phyloP scores from a whole-genome alignment of 1,140 invertebrate genomes.

The Pachypeltis micranthus region DNA sequence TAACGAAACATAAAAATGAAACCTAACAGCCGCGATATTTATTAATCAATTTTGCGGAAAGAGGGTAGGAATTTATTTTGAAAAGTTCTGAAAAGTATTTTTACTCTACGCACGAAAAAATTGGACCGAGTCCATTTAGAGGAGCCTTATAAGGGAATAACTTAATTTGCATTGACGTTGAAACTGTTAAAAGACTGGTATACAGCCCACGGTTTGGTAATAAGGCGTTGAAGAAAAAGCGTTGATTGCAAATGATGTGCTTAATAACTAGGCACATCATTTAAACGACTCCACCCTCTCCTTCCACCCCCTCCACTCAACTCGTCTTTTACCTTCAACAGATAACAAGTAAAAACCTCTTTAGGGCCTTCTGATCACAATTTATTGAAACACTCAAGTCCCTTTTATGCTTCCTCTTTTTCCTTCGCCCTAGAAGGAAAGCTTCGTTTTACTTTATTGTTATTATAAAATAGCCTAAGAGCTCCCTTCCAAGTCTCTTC shows the following conservation, averaged over 20 bases:
- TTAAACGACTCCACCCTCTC: too few species aligned
- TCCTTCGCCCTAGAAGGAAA: too few species aligned
- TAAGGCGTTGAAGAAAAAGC: conserved; percentile 1
- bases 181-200: conserved; percentile 13
- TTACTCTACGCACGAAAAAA: too few species aligned
- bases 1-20: too few species aligned
- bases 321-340: conserved; percentile 1
- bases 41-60: too few species aligned
- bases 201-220: background rate
- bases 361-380: background rate
- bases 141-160: conserved; percentile 11
- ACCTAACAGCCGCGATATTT: too few species aligned
- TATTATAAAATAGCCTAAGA: conserved; percentile 16
- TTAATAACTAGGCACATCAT: conserved; percentile 16
- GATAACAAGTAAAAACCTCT: conserved; percentile 15
- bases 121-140: too few species aligned
- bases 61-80: too few species aligned
- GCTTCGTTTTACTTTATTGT: conserved; percentile 12
- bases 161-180: conserved; percentile 16
- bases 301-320: background rate
- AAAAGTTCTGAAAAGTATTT: too few species aligned
- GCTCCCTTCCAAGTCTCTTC: background rate
- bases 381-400: conserved; percentile 10
- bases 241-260: conserved; percentile 11
- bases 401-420: background rate